Evolutionary conservation across 2,888 invertebrate genomes (phyloP).

Genomic region (Zeuzera pyrina): DNA sequence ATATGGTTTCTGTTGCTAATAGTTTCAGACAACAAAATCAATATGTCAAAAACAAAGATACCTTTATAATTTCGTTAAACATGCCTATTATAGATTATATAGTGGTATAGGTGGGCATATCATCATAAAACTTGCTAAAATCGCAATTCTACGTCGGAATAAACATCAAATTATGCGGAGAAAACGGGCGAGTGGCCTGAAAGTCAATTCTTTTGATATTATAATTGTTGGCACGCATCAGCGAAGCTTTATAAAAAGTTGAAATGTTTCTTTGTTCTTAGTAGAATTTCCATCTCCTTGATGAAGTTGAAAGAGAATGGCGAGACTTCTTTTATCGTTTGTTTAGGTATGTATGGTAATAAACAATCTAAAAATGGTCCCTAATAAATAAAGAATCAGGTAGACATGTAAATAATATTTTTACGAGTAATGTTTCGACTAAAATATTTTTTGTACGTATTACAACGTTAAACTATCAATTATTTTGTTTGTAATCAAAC

Average conservation of each 20-base stretch:
- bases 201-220: conserved; percentile 29
- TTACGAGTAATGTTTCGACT: too few species aligned
- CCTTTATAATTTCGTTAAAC: too few species aligned
- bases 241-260: conserved; percentile 28
- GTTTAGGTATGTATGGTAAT: conserved; percentile 9
- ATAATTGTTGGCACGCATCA: conserved; percentile 32
- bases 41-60: too few species aligned
- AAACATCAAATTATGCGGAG: conserved; percentile 1
- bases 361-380: neutral
- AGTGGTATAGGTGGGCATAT: too few species aligned
- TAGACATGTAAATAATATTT: neutral
- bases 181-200: conserved; percentile 11
- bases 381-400: neutral
- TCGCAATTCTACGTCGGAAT: too few species aligned
- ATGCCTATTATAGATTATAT: too few species aligned
- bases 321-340: conserved; percentile 19
- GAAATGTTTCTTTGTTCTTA: conserved; percentile 33
- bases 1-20: too few species aligned
- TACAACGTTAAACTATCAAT: too few species aligned
- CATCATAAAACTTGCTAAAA: too few species aligned
- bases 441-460: too few species aligned
- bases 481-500: too few species aligned
- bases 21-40: too few species aligned
- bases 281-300: conserved; percentile 26
- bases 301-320: conserved; percentile 21